Base-by-base conservation (phyloP, 1,140 invertebrate genomes). In the Aphelinus atriplicis region DNA sequence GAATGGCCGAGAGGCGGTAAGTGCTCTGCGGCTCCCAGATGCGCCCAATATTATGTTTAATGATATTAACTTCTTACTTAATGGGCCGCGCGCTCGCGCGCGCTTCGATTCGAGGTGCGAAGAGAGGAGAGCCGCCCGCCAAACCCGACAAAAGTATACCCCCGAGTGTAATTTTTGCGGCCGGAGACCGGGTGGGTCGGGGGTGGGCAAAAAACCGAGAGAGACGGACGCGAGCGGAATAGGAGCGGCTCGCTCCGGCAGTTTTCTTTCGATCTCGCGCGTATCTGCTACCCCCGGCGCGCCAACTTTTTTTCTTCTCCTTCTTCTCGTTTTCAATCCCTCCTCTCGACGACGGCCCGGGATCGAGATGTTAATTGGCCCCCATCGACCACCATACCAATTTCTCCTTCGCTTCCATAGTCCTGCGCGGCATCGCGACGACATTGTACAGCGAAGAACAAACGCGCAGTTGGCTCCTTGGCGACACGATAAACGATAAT, bases 61-160 rank as follows among this genome's bases (percentile, higher is more conserved):
- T 87, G 87, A 87, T 88, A 88, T 88, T 87, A 88, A 88, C 86
- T 88, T 88, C 86, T 86, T 84, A 87, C 86, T 87, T 88, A 88
- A 88, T 88, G 87, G 86, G 84, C 84, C 87, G 84, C 26, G 26
- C 26, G 26, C 26, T 26, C 26, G 26, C 26, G 26, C 26, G 26
- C 83, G 86, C 85, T 88, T 87, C 86, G 86, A 88, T 87, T 87
- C 84, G 81, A 88, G 86, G 85, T 82, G 86, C 82, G 83, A 86
- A 85, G 80, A 80, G 78, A 26, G 26, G 26, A 62, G 69, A 53
- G 56, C 71, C 61, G 53, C 57, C 63, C 61, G 65, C 67, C 78
- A 78, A 77, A 80, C 69, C 65, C 55, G 70, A 77, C 82, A 81
- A 83, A 85, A 83, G 79, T 79, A 79, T 79, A 82, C 83, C 81